These are phyloP conservation scores for Indri indri DNA, from an alignment of 2,113 vertebrate genomes.

Conservation along the genomic window DNA sequence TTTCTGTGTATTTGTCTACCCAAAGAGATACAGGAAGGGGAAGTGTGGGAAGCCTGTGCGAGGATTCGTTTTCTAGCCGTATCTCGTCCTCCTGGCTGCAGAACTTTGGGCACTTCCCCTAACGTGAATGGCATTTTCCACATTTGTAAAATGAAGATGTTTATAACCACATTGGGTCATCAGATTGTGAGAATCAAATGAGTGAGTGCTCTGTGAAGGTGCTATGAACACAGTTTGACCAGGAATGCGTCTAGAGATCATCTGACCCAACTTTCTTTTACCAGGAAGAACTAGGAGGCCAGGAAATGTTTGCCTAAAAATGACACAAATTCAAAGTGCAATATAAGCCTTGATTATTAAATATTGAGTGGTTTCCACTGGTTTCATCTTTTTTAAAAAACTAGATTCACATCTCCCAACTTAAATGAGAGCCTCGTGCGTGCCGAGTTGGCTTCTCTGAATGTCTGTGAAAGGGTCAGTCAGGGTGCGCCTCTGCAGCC, in stretches of 20 bases:
- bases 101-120: background rate
- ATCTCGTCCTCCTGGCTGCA: too few species aligned
- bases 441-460: background rate
- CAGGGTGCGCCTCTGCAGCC: background rate
- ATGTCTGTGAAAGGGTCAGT: background rate
- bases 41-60: fast-evolving
- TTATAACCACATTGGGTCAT: background rate
- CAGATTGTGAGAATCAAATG: background rate
- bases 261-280: background rate
- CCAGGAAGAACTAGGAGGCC: background rate
- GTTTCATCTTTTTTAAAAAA: background rate
- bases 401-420: background rate
- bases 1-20: background rate
- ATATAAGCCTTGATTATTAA: background rate
- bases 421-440: background rate
- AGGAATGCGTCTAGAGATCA: too few species aligned
- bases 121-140: background rate
- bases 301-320: background rate
- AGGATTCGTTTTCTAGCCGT: too few species aligned
- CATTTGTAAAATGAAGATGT: background rate
- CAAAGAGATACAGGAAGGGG: background rate
- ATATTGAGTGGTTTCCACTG: background rate
- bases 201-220: background rate
- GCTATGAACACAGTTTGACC: background rate
- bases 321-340: background rate